Base-by-base conservation (phyloP, 1,140 invertebrate species). In the Microplitis mediator region DNA sequence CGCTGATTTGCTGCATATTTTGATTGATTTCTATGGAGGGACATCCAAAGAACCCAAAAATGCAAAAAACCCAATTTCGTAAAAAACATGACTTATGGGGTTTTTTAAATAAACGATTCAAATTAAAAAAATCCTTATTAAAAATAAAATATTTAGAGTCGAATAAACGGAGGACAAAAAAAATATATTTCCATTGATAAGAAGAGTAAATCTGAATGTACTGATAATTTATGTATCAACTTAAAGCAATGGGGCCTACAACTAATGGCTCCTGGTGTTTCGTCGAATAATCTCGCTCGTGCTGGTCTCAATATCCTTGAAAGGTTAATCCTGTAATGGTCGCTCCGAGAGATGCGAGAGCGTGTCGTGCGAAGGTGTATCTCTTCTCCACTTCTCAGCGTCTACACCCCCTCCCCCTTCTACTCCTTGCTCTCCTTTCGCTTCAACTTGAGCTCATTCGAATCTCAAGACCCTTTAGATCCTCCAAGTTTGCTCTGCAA, bases 301-400 rank as follows among this genome's bases (percentile, higher is more conserved):
- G 62, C 16, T 58, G 66, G 6, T 54, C 39, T 39, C 13, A 58
- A 65, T 74, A 77, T 80, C 77, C 78, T 79, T 81, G 79, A 72
- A 74, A 79, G 79, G 78, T 84, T 80, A 82, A 85, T 85, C 80
- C 80, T 76, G 76, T 75, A 81, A 83, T 80, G 78, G 75, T 80
- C 63, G 68, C 45, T 52, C 75, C 39, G 31, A 61, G 77, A 75
- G 77, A 79, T 80, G 72, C 66, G 32, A n/a, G 71, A 80, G 75
- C 79, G 79, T 83, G 83, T 84, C 77, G 79, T 79, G 79, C 76
- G 77, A 74, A 82, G 78, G 80, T 82, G 79, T 81, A 84, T 72
- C 69, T 23, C 72, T 67, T 31, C 63, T 50, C 32, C 9, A 4
- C 39, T 32, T 52, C 36, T 52, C 5, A n/a, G 61, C 2, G 8